Conservation (phyloP, 1,140 invertebrate genomes). For the Euwallacea fornicatus region DNA sequence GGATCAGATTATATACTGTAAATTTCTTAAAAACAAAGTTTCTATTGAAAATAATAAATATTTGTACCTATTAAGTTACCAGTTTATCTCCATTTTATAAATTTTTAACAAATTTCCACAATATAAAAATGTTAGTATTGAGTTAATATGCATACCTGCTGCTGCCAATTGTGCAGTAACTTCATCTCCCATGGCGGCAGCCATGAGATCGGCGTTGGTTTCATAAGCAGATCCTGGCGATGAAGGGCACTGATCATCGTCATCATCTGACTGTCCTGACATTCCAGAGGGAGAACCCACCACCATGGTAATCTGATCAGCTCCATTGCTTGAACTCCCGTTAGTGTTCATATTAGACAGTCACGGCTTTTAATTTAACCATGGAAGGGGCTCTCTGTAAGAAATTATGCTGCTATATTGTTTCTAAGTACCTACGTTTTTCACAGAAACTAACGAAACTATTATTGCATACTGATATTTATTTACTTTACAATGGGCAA, state of each 20-base stretch:
- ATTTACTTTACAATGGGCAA: too few relatives aligned
- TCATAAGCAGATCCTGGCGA: conserved; percentile 71
- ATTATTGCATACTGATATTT: too few relatives aligned
- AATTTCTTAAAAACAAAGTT: too few relatives aligned
- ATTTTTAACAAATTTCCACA: too few relatives aligned
- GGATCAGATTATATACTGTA: too few relatives aligned
- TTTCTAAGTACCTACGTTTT: too few relatives aligned
- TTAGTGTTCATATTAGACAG: conserved; percentile 58
- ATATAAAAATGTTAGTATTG: neutral
- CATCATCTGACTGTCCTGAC: conserved; percentile 71
- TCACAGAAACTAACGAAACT: too few relatives aligned
- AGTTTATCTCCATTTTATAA: too few relatives aligned
- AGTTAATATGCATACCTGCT: conserved; percentile 66
- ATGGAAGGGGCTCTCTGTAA: conserved; percentile 44
- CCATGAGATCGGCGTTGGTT: conserved; percentile 73
- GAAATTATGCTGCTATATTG: neutral
- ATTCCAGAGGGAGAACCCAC: conserved; percentile 52
- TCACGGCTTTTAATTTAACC: conserved; percentile 43
- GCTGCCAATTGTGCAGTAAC: conserved; percentile 94
- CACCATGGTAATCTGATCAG: conserved; percentile 54
- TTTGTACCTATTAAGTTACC: too few relatives aligned
- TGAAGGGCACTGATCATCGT: conserved; percentile 75
- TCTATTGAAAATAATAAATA: too few relatives aligned
- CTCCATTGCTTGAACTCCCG: conserved; percentile 61
- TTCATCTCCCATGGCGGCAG: conserved; percentile 85